phyloP scores from a whole-genome alignment of 2,113 vertebrate species.

The Aythya baeri region DNA sequence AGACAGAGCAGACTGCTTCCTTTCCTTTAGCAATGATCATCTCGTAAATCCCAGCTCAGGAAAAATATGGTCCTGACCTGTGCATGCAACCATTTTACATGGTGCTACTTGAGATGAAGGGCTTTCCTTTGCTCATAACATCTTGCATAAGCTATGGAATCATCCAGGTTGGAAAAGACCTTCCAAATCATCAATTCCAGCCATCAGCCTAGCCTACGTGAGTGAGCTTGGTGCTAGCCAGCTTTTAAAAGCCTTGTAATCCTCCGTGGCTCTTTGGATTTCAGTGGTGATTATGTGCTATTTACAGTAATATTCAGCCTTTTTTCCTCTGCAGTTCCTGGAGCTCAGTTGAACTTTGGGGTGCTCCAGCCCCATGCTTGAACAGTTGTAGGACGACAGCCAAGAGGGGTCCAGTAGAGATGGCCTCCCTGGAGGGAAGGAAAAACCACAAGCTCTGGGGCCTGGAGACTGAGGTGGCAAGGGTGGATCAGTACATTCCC shows the following conservation, averaged over 20 bases:
- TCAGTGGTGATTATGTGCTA: neutral
- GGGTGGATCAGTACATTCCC: neutral
- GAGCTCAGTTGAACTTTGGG: neutral
- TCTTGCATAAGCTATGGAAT: neutral
- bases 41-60: neutral
- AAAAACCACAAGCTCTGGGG: fast-evolving
- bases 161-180: neutral
- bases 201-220: neutral
- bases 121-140: neutral
- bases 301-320: neutral
- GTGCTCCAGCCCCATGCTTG: neutral
- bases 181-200: neutral
- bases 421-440: neutral
- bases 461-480: neutral
- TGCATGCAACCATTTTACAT: neutral
- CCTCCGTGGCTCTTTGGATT: neutral
- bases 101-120: neutral
- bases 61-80: neutral
- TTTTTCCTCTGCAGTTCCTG: neutral
- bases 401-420: neutral
- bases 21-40: neutral
- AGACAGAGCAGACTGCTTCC: neutral
- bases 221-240: neutral
- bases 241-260: neutral
- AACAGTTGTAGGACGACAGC: neutral